Evolutionary conservation across 1,140 invertebrate genomes (phyloP), one percentile per base, ranked within the genome.

Genomic region (Pseudomyrmex pallidus): DNA sequence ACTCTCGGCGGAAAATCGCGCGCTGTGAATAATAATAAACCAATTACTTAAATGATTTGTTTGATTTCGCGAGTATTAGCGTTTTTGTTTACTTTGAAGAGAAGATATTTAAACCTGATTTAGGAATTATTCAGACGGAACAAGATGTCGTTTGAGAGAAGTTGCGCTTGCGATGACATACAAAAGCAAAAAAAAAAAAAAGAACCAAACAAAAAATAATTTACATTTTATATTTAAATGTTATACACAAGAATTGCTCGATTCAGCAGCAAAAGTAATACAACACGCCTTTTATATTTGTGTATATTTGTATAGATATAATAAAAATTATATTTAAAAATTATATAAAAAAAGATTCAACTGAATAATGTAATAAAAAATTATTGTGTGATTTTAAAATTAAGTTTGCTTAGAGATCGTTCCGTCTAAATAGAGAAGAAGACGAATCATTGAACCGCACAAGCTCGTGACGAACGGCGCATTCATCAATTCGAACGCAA

Each of bases 1-100:
- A 52, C 22, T 68, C 50, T 10, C 63, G 67, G 68, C 52, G 56
- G 4, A 15, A 44, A 52, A 25, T n/a, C 22, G 17, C 13, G 46
- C 10, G 44, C 35, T 4, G 20, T 9, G 46, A 50, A 13, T 4
- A 50, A 50, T 17, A 13, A 50, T 17, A 13, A 68, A 52, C 2
- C 1, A 52, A 64, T 64, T 64, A n/a, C 13, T 7, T 52, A 68
- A 68, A 52, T 52, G 13, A 68, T 68, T 52, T 20, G 66, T 7
- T 68, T 20, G 66, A 68, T 12, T 67, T 68, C 10, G 46, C 50
- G 22, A 17, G 20, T 2, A 17, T 48, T 20, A 25, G 20, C 63
- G 35, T 17, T 50, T n/a, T 46, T 12, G 52, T 78, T 78, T 78
- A 78, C 35, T 77, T 77, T 35, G 35, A 35, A 76, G 12, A 8